Conservation (phyloP, 2,888 invertebrate genomes). For the Psococerastis gibbosa region DNA sequence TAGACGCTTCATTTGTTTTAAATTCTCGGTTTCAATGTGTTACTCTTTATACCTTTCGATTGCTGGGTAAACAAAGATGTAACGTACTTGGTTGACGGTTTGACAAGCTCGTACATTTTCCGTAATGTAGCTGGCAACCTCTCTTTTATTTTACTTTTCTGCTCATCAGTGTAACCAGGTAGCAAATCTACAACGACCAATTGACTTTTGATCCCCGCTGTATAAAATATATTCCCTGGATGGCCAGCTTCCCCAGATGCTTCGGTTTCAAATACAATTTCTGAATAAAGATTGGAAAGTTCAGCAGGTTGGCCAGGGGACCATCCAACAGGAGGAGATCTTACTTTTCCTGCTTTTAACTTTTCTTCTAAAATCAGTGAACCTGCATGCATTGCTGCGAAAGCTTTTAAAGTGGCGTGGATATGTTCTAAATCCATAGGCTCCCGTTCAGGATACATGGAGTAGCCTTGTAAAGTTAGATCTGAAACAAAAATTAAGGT, state of each 20-base stretch:
- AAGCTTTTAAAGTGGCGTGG: background rate
- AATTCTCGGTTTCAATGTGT: no score
- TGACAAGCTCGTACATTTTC: conserved; percentile 17
- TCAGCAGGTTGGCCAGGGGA: background rate
- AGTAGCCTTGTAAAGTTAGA: background rate
- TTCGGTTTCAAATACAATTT: background rate
- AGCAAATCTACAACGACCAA: background rate
- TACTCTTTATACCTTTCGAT: no score
- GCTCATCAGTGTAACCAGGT: background rate
- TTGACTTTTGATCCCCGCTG: background rate
- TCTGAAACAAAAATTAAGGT: no score
- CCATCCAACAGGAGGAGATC: background rate
- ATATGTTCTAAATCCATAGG: background rate
- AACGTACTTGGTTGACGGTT: conserved; percentile 3
- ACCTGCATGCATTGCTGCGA: background rate
- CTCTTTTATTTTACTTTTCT: background rate
- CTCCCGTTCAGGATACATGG: background rate
- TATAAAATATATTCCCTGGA: background rate
- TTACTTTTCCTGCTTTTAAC: background rate
- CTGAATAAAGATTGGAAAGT: background rate
- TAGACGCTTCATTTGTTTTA: no score
- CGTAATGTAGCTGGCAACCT: background rate
- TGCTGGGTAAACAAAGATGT: no score
- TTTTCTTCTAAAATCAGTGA: background rate
- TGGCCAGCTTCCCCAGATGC: background rate